Evolutionary conservation across 2,113 vertebrate genomes (phyloP).

Genomic region (Misgurnus anguillicaudatus): DNA sequence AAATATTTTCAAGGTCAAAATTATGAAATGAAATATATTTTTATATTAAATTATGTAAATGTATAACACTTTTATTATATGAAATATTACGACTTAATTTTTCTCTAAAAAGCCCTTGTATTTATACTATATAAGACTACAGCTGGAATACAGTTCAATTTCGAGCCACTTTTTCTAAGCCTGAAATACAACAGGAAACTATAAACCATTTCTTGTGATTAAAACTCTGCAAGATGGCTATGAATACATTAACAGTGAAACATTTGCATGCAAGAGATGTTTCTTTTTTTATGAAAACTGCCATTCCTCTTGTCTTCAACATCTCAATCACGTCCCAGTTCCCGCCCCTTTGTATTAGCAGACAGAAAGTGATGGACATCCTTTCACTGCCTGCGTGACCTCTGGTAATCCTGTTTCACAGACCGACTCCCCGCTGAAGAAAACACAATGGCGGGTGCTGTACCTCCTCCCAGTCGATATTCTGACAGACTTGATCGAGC

Average conservation of each 20-base stretch:
- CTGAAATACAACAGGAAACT: constrained; percentile 20
- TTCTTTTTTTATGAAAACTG: constrained; percentile 61
- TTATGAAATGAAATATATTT: not conserved
- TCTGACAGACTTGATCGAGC: constrained; percentile 98
- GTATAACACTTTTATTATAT: no score
- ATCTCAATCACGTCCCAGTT: constrained; percentile 89
- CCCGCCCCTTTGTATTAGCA: constrained; percentile 88
- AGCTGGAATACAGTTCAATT: constrained; percentile 2
- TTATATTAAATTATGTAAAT: not conserved
- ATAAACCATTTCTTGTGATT: constrained; percentile 44
- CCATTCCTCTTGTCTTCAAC: constrained; percentile 83
- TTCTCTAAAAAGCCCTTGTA: no score
- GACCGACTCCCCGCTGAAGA: constrained; percentile 92
- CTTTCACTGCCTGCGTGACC: constrained; percentile 95
- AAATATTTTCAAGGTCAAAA: constrained; percentile 5
- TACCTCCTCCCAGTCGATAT: constrained; percentile 96
- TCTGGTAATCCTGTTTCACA: constrained; percentile 99
- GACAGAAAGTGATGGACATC: constrained; percentile 93
- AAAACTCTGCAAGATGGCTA: constrained; percentile 48
- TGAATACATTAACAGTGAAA: constrained; percentile 60
- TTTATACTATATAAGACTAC: not conserved
- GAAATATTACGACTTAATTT: no score
- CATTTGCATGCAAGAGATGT: constrained; percentile 82
- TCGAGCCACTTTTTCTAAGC: not conserved
- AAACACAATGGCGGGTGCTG: constrained; percentile 92